Base-by-base conservation (phyloP, 1,140 invertebrate genomes). In the Xylocopa sonorina region DNA sequence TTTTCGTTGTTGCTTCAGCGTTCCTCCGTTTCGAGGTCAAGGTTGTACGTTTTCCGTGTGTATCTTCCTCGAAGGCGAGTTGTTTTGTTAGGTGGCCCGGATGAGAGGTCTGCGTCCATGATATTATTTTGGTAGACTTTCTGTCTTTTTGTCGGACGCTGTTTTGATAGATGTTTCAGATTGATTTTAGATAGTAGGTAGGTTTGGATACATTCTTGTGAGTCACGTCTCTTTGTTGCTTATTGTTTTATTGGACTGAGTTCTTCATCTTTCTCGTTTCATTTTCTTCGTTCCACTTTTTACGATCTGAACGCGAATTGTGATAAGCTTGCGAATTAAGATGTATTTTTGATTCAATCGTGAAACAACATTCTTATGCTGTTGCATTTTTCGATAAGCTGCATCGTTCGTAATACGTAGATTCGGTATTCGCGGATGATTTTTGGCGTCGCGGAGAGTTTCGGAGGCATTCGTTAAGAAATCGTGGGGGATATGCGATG, bases 401-500 rank as follows among this genome's bases (percentile, higher is more conserved):
- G n/a, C n/a, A n/a, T n/a, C n/a, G n/a, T n/a, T n/a, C n/a, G n/a
- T n/a, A 27, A 3, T 27, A 29, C 0, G 1, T 32, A 1, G 3
- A 12, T 46, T 58, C 18, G 5, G 2, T 48, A 55, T 55, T n/a
- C n/a, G 24, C 12, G 41, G 27, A 55, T n/a, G 62, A 55, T 4
- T 64, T 24, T 4, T 21, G 16, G 34, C 1, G 5, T n/a, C n/a
- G 43, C 10, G 4, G 6, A 16, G 29, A 76, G 29, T 55, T 78
- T 78, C 43, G 66, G 24, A 50, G 27, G 18, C 57, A 46, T 48
- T 71, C 66, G 75, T 78, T 60, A 60, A 77, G 74, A 58, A 71
- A 71, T 57, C 12, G 43, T 32, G 43, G 66, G 66, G 55, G 73
- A 32, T 62, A 55, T 32, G 9, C 43, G 14, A 67, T 4, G 48